Percentiles rank a stretch among this genome's conserved stretches.
These are phyloP conservation scores for Ibidorhyncha struthersii DNA, from an alignment of 2,113 vertebrate species.

Conservation along the genomic window DNA sequence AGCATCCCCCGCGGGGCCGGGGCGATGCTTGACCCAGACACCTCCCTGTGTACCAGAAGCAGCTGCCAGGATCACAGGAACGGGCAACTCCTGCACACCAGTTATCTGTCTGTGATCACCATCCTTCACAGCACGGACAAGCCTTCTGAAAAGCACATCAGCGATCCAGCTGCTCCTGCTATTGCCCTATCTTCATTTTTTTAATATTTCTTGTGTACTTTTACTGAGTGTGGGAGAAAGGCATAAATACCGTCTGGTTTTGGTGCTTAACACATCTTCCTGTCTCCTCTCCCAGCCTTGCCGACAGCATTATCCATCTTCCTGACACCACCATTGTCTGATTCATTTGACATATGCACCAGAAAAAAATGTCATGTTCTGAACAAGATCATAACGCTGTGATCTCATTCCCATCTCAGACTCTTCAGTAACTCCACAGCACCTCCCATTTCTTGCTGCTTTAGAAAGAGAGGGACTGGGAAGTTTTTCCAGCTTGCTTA, in stretches of 20 bases:
- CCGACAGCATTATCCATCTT: slow-evolving; percentile 58
- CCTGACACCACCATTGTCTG: slow-evolving; percentile 22
- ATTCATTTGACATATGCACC: slow-evolving; percentile 38
- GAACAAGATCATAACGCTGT: slow-evolving; percentile 28
- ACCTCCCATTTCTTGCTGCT: slow-evolving; percentile 16
- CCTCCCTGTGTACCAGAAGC: neutral
- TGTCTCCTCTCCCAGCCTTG: slow-evolving; percentile 26
- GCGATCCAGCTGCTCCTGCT: neutral
- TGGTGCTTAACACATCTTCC: neutral
- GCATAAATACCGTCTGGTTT: neutral
- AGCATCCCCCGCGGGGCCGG: rapidly evolving
- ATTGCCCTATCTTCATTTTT: neutral
- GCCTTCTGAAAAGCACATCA: rapidly evolving
- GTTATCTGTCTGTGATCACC: neutral
- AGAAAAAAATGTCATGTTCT: slow-evolving; percentile 35
- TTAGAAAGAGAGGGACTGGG: neutral
- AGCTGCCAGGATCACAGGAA: neutral
- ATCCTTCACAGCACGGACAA: neutral
- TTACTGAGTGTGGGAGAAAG: neutral
- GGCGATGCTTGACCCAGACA: neutral
- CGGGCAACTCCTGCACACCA: neutral
- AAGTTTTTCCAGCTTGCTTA: slow-evolving; percentile 37
- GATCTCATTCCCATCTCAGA: slow-evolving; percentile 45
- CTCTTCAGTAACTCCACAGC: neutral
- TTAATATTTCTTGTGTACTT: neutral